Percentiles rank a stretch among this genome's conserved stretches.
phyloP scores from a whole-genome alignment of 1,140 invertebrate species.

The Pseudobourletiella spinata region DNA sequence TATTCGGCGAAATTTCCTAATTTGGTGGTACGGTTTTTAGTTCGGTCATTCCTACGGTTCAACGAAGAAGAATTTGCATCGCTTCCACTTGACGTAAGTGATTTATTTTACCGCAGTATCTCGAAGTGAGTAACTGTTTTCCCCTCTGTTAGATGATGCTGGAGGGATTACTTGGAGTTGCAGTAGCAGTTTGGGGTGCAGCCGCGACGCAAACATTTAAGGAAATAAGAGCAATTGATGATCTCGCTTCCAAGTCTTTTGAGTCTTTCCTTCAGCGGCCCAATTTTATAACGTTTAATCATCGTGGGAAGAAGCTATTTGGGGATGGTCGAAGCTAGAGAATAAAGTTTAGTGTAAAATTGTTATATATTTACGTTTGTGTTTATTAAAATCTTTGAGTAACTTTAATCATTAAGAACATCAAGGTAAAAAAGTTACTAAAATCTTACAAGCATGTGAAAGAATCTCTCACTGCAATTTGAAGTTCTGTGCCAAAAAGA shows the following conservation, averaged over 20 bases:
- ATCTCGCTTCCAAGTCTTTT: conserved; percentile 29
- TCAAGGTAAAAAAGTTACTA: neutral
- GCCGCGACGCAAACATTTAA: conserved; percentile 32
- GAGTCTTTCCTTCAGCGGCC: conserved; percentile 31
- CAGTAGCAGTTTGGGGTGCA: conserved; percentile 32
- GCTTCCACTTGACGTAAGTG: conserved; percentile 29
- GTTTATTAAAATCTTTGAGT: conserved; percentile 1
- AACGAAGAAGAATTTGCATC: conserved; percentile 32
- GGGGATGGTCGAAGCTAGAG: conserved; percentile 1
- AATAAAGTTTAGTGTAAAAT: no score
- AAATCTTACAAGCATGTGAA: neutral
- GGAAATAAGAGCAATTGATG: conserved; percentile 32
- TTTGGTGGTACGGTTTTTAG: conserved; percentile 4
- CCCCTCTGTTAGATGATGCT: conserved; percentile 27
- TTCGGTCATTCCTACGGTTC: conserved; percentile 27
- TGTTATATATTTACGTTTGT: conserved; percentile 3
- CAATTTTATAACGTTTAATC: conserved; percentile 34
- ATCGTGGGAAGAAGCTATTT: conserved; percentile 32
- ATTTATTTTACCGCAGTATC: neutral
- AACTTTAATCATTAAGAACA: neutral
- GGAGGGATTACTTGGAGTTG: conserved; percentile 29
- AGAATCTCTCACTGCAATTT: neutral
- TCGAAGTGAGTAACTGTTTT: neutral
- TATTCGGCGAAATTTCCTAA: neutral
- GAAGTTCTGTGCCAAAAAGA: no score